These are phyloP conservation scores for Drosophila subquinaria DNA, from an alignment of 2,888 invertebrate genomes.

Conservation along the genomic window DNA sequence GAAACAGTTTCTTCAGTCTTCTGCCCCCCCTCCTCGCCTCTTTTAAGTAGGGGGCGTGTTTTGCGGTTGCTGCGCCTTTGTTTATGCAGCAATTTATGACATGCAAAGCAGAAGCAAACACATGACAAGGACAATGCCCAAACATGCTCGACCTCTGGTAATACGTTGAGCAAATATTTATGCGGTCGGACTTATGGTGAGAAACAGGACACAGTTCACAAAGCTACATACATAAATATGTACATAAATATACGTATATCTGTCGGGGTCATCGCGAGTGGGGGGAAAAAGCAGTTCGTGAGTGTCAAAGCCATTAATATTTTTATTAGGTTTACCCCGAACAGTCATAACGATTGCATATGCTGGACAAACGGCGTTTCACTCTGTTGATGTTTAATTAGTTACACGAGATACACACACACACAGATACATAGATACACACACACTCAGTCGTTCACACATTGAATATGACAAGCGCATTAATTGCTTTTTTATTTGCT, in stretches of 20 bases:
- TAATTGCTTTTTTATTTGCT: constrained; percentile 70
- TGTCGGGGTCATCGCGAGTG: constrained; percentile 2
- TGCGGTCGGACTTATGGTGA: constrained; percentile 44
- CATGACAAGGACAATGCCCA: constrained; percentile 60
- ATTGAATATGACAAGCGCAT: constrained; percentile 67
- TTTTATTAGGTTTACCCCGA: constrained; percentile 65
- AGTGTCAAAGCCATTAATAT: constrained; percentile 61
- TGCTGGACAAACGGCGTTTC: constrained; percentile 39
- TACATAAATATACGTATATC: background rate
- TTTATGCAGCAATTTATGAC: constrained; percentile 77
- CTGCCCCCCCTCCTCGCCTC: background rate
- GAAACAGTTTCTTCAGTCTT: constrained; percentile 7
- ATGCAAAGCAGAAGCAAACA: constrained; percentile 74
- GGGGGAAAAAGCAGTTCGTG: background rate
- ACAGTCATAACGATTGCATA: constrained; percentile 40
- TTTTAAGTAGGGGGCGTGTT: constrained; percentile 13
- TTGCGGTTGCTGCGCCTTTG: constrained; percentile 61
- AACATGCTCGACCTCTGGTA: constrained; percentile 54
- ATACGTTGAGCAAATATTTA: constrained; percentile 72
- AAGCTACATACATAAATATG: background rate
- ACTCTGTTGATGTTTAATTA: constrained; percentile 67
- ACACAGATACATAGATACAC: constrained; percentile 15
- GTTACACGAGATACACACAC: constrained; percentile 47
- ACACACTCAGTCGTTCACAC: constrained; percentile 16
- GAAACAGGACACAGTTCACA: constrained; percentile 31